phyloP scores from a whole-genome alignment of 1,140 invertebrate genomes.

The Antheraea mylitta region DNA sequence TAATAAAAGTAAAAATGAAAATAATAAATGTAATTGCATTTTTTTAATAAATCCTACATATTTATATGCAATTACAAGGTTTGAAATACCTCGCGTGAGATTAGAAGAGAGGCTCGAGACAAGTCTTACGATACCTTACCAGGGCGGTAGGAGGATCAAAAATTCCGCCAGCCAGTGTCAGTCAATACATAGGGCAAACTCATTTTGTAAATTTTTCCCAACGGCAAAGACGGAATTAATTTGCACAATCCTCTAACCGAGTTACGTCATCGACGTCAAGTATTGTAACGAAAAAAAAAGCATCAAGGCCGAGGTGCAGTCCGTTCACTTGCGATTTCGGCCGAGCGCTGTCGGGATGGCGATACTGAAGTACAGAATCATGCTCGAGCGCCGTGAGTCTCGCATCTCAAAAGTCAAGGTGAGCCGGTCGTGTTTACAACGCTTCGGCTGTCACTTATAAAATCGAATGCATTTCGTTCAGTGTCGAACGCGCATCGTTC shows the following conservation, averaged over 20 bases:
- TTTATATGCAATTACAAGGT: no score
- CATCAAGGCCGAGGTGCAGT: conserved; percentile 56
- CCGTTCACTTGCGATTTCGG: conserved; percentile 71
- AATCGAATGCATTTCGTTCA: not conserved
- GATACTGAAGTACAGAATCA: conserved; percentile 24
- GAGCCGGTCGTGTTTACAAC: conserved; percentile 37
- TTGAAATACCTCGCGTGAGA: no score
- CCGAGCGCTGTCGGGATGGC: conserved; percentile 24
- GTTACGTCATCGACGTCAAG: conserved; percentile 59
- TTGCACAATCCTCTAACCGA: conserved; percentile 45
- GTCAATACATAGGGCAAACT: conserved; percentile 35
- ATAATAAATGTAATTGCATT: no score
- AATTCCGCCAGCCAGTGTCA: no score
- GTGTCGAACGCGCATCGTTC: not conserved
- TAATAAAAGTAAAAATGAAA: no score
- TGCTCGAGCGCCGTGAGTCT: conserved; percentile 22
- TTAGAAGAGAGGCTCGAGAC: no score
- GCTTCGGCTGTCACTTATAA: not conserved
- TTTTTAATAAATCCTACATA: no score
- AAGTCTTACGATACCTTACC: no score
- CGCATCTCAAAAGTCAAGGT: conserved; percentile 64
- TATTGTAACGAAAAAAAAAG: conserved; percentile 52
- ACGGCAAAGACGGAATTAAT: conserved; percentile 46
- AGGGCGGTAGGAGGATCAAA: no score
- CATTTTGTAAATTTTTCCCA: conserved; percentile 50